phyloP scores from a whole-genome alignment of 2,113 vertebrate species.

The Tragulus kanchil region DNA sequence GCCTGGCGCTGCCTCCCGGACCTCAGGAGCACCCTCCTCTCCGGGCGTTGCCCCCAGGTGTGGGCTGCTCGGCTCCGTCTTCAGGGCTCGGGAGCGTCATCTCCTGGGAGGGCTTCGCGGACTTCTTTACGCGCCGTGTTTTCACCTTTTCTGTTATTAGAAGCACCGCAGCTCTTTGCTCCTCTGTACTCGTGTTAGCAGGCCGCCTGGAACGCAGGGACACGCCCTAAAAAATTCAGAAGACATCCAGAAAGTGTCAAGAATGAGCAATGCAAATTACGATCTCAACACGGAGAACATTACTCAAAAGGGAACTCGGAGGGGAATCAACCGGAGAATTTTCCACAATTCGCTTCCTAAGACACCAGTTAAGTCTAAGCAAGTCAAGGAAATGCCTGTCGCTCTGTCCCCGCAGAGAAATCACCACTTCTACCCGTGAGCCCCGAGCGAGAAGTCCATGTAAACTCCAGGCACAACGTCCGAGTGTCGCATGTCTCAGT shows the following conservation, averaged over 20 bases:
- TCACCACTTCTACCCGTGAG: background rate
- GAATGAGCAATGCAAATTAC: background rate
- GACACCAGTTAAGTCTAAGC: background rate
- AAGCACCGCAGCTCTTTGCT: background rate
- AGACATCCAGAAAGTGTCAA: background rate
- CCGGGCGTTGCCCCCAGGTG: accelerated
- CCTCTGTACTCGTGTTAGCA: background rate
- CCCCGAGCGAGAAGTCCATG: background rate
- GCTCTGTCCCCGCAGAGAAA: background rate
- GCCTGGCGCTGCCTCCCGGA: background rate
- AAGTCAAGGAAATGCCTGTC: background rate
- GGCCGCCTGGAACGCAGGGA: conserved; percentile 9
- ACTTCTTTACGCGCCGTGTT: background rate
- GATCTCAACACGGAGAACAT: background rate
- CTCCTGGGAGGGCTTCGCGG: background rate
- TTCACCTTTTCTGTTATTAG: background rate
- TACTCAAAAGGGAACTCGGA: background rate
- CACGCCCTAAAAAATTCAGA: conserved; percentile 26
- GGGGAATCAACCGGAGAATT: background rate
- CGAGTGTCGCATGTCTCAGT: accelerated
- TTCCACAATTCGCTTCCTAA: background rate
- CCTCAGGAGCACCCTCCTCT: accelerated
- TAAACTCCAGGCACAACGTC: no score
- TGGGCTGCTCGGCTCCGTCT: accelerated
- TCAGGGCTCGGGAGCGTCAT: background rate